Base-by-base conservation (phyloP, 1,140 invertebrate species). In the Aphaenogaster ashmeadi region DNA sequence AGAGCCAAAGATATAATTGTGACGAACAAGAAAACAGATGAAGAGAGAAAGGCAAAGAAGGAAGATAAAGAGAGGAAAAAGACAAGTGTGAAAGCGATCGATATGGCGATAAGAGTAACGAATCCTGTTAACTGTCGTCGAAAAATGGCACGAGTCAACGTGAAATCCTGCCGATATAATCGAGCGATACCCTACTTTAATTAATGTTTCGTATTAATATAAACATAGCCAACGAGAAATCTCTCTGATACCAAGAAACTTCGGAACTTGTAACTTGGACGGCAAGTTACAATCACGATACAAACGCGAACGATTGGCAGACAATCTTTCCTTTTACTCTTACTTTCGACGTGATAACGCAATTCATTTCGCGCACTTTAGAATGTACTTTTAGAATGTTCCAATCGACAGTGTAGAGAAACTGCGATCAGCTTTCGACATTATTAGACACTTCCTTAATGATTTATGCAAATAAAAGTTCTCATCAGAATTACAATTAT, bases 41-140 rank as follows among this genome's bases (percentile, higher is more conserved):
- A 72, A 87, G 87, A 87, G 84, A 71, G 74, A 72, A 75, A 84
- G 60, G 60, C 60, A 66, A 67, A 13, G 36, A 56, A 77, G 77
- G 44, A 66, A 75, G 66, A 79, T 21, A 87, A 74, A 89, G 79
- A 71, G 62, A 52, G 36, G 44, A 87, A 47, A 71, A 33, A 87
- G 69, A 69, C 36, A 7, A 69, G 44, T 60, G 77, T 86, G 74
- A 87, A 66, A 86, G 64, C 71, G 81, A 87, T 86, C 56, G 21
- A 85, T 87, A 52, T 78, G 41, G 52, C 62, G 44, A 81, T 72
- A 86, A 54, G 58, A 62, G 52, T 52, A 72, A 74, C 47, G 60
- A 75, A 80, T 81, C 38, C 84, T 66, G 62, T 69, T 41, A 69
- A 36, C 36, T 47, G 62, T 72, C 44, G 71, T 47, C 36, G 47